Percentiles rank a stretch among this genome's conserved stretches.
Evolutionary conservation across 2,888 invertebrate species (phyloP).

Genomic region (Aquatica leii): DNA sequence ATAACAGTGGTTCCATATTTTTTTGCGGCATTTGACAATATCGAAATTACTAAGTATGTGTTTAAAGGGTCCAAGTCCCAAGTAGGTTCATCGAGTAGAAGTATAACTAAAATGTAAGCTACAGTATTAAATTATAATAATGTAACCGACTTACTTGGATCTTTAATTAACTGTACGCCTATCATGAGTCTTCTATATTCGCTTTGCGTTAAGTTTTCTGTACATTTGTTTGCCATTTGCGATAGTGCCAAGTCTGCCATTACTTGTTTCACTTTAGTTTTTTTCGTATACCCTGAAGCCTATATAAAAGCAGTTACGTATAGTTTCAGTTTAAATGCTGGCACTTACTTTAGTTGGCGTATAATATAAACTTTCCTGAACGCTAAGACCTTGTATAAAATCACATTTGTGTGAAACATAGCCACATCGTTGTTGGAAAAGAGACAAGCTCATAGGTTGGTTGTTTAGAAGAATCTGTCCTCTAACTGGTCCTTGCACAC

Average conservation of each 20-base stretch:
- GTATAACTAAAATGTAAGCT: slow-evolving; percentile 70
- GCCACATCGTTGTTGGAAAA: slow-evolving; percentile 87
- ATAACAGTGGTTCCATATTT: slow-evolving; percentile 91
- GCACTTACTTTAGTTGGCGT: slow-evolving; percentile 77
- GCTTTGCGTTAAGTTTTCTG: slow-evolving; percentile 85
- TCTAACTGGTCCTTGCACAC: slow-evolving; percentile 81
- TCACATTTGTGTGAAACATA: slow-evolving; percentile 89
- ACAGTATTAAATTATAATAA: too few species aligned
- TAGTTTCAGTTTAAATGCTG: too few species aligned
- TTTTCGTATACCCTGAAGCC: slow-evolving; percentile 79
- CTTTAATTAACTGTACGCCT: slow-evolving; percentile 90
- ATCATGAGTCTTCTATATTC: slow-evolving; percentile 91
- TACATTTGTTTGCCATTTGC: slow-evolving; percentile 85
- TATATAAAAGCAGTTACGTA: slow-evolving; percentile 48
- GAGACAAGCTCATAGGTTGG: slow-evolving; percentile 78
- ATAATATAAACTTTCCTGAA: slow-evolving; percentile 84
- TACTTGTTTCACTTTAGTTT: slow-evolving; percentile 88
- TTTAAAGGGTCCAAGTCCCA: slow-evolving; percentile 94
- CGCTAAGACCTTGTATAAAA: slow-evolving; percentile 85
- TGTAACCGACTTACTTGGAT: slow-evolving; percentile 88
- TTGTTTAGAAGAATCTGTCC: slow-evolving; percentile 92
- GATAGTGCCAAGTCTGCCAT: slow-evolving; percentile 93
- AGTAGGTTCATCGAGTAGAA: slow-evolving; percentile 93
- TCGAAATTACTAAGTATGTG: slow-evolving; percentile 93
- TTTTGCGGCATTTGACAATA: slow-evolving; percentile 88